phyloP scores from a whole-genome alignment of 1,140 invertebrate genomes.

The Goniozus legneri region DNA sequence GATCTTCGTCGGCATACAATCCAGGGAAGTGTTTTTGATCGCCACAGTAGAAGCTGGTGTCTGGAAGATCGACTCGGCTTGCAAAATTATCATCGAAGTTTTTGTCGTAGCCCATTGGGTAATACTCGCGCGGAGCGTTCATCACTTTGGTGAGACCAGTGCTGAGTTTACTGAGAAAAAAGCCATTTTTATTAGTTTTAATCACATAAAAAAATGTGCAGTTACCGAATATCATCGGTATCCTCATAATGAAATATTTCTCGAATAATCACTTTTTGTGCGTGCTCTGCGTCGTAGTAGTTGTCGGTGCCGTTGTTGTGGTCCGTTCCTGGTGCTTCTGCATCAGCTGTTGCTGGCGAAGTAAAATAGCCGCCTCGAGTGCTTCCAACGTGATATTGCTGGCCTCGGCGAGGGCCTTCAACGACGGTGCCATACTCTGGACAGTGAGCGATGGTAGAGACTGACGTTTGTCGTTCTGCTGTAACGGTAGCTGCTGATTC shows the following conservation, averaged over 20 bases:
- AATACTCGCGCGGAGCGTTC: conserved; percentile 85
- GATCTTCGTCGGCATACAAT: conserved; percentile 81
- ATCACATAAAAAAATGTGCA: neutral
- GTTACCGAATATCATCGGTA: neutral
- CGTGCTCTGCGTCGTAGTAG: conserved; percentile 24
- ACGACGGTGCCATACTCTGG: conserved; percentile 55
- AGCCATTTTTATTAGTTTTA: too few relatives aligned
- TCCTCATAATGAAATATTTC: neutral
- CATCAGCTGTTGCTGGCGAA: conserved; percentile 66
- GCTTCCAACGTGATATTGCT: conserved; percentile 73
- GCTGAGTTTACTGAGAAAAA: conserved; percentile 32
- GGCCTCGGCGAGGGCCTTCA: conserved; percentile 58
- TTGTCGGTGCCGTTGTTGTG: conserved; percentile 50
- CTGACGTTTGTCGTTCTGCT: conserved; percentile 37
- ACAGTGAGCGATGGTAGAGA: conserved; percentile 34
- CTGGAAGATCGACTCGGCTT: conserved; percentile 76
- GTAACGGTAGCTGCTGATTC: conserved; percentile 19
- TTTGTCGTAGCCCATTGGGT: conserved; percentile 80
- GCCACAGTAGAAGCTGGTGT: conserved; percentile 84
- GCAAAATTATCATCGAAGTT: conserved; percentile 85
- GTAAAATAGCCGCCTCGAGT: conserved; percentile 66
- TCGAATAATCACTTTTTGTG: neutral
- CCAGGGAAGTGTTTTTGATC: conserved; percentile 88
- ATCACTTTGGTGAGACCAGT: conserved; percentile 68
- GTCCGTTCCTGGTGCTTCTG: conserved; percentile 55